Evolutionary conservation across 2,113 vertebrate genomes (phyloP).

Genomic region (Apodemus speciosus): DNA sequence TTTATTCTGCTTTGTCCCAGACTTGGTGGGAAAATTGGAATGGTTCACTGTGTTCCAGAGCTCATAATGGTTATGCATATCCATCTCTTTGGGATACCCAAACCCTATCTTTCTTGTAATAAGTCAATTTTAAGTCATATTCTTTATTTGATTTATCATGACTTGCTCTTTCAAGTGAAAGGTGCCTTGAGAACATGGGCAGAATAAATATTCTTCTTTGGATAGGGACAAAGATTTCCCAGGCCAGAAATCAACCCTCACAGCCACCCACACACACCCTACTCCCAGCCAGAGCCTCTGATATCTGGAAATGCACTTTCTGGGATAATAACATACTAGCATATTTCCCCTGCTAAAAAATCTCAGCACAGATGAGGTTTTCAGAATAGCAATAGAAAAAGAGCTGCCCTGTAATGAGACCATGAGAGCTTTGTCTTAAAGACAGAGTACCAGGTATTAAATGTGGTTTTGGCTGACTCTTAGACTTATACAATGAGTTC

Average conservation of each 20-base stretch:
- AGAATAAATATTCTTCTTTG: neutral
- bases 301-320: neutral
- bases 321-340: neutral
- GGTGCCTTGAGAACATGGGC: neutral
- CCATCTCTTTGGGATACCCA: neutral
- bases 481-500: fast-evolving
- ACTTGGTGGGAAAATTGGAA: neutral
- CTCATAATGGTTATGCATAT: neutral
- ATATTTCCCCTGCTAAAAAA: neutral
- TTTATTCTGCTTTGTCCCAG: neutral
- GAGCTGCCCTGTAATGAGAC: neutral
- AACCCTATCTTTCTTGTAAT: neutral
- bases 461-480: fast-evolving
- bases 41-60: neutral
- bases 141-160: conserved; percentile 17
- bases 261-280: too few species aligned
- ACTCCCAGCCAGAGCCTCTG: neutral
- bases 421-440: neutral
- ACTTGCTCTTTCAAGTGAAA: conserved; percentile 7
- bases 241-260: neutral
- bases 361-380: neutral
- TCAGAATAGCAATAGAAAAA: neutral
- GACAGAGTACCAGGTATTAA: neutral
- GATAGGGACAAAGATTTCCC: neutral
- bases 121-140: neutral